Conservation (phyloP, 1,140 invertebrate genomes). For the Penaeus vannamei region DNA sequence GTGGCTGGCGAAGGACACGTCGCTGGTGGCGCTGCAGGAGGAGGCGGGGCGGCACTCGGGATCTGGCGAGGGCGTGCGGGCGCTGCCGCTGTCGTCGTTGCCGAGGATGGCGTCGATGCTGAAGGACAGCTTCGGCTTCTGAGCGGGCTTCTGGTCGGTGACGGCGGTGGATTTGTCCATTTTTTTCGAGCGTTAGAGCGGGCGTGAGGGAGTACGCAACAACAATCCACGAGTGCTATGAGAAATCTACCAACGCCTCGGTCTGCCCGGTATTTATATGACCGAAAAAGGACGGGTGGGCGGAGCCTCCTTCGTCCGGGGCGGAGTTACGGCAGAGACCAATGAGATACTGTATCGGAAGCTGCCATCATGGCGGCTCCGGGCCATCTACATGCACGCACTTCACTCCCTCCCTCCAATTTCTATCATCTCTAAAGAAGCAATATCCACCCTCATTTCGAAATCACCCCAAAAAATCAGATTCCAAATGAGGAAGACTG, state of each 20-base stretch:
- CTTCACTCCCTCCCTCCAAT: no score
- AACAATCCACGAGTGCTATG: slow-evolving; percentile 19
- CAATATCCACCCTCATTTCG: no score
- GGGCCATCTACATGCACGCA: background rate
- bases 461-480: background rate
- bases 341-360: slow-evolving; percentile 25
- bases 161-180: slow-evolving; percentile 39
- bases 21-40: slow-evolving; percentile 48
- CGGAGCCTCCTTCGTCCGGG: background rate
- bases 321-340: slow-evolving; percentile 27
- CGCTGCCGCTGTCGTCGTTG: background rate
- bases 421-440: no score
- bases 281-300: slow-evolving; percentile 26
- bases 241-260: slow-evolving; percentile 39
- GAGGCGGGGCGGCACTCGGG: slow-evolving; percentile 45
- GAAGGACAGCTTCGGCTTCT: slow-evolving; percentile 51
- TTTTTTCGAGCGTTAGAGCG: background rate
- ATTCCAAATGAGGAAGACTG: no score
- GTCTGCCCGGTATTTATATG: slow-evolving; percentile 44
- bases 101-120: slow-evolving; percentile 61
- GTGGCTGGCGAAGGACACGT: slow-evolving; percentile 48
- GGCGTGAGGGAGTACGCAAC: background rate
- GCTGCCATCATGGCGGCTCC: slow-evolving; percentile 28
- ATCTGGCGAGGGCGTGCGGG: slow-evolving; percentile 27
- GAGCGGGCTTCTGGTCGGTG: background rate